phyloP scores from a whole-genome alignment of 2,113 vertebrate species.

The Scytalopus superciliaris region DNA sequence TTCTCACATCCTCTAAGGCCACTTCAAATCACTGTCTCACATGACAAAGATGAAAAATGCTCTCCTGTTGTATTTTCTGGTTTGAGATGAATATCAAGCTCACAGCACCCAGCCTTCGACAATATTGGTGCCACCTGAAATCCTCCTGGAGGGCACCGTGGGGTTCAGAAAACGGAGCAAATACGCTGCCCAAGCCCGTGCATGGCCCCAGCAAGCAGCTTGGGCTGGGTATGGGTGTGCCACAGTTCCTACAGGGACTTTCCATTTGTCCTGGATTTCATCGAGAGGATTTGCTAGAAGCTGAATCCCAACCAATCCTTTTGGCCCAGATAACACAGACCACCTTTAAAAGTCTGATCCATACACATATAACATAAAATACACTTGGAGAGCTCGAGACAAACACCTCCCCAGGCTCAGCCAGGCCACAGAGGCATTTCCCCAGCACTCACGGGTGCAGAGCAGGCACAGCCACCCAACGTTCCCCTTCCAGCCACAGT shows the following conservation, averaged over 20 bases:
- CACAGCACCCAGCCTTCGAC: neutral
- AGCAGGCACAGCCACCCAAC: neutral
- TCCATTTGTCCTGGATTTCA: neutral
- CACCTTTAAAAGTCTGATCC: neutral
- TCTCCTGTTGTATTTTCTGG: neutral
- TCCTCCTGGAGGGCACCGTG: neutral
- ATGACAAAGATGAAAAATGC: accelerated
- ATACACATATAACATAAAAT: neutral
- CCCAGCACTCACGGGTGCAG: neutral
- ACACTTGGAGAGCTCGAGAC: neutral
- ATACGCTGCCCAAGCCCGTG: neutral
- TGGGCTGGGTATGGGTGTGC: accelerated
- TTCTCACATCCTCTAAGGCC: neutral
- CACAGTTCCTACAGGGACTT: neutral
- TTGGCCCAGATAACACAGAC: neutral
- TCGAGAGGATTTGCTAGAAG: neutral
- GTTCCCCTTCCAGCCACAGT: neutral
- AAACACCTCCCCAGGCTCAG: neutral
- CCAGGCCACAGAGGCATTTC: neutral
- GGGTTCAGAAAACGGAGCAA: neutral
- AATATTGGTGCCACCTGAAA: neutral
- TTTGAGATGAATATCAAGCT: neutral
- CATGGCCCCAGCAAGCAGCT: neutral
- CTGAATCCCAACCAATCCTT: neutral
- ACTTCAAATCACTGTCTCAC: neutral